Percentiles rank a stretch among this genome's conserved stretches.
phyloP scores from a whole-genome alignment of 2,888 invertebrate species.

The Pomacea canaliculata region DNA sequence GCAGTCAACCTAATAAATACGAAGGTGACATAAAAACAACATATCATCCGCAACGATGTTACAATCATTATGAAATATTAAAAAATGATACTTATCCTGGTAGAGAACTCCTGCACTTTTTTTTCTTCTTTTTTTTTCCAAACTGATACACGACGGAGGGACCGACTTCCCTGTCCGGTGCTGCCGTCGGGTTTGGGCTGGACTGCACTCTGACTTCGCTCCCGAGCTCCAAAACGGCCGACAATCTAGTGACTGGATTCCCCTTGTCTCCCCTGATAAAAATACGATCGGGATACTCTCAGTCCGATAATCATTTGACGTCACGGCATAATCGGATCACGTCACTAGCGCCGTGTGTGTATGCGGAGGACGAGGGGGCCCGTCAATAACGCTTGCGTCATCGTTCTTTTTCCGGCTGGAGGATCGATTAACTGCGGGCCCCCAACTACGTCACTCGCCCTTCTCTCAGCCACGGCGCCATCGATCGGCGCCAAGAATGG shows the following conservation, averaged over 20 bases:
- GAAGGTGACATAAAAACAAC: no score
- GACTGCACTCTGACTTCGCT: neutral
- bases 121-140: no score
- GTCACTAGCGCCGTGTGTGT: conserved; percentile 12
- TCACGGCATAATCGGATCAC: conserved; percentile 22
- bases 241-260: conserved; percentile 18
- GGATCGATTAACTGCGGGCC: conserved; percentile 2
- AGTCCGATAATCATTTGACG: conserved; percentile 22
- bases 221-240: neutral
- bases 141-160: no score
- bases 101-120: no score
- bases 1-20: no score
- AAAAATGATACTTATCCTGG: no score
- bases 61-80: no score
- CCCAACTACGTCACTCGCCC: conserved; percentile 9
- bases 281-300: conserved; percentile 11
- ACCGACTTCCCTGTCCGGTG: no score
- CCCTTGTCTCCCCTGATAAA: conserved; percentile 16
- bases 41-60: no score
- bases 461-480: neutral
- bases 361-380: no score
- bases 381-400: conserved; percentile 14
- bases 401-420: neutral
- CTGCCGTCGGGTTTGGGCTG: neutral
- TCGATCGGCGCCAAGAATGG: conserved; percentile 11